Evolutionary conservation across 2,113 vertebrate genomes (phyloP), one percentile per base, ranked within the genome.

Genomic region (Parotia lawesii): DNA sequence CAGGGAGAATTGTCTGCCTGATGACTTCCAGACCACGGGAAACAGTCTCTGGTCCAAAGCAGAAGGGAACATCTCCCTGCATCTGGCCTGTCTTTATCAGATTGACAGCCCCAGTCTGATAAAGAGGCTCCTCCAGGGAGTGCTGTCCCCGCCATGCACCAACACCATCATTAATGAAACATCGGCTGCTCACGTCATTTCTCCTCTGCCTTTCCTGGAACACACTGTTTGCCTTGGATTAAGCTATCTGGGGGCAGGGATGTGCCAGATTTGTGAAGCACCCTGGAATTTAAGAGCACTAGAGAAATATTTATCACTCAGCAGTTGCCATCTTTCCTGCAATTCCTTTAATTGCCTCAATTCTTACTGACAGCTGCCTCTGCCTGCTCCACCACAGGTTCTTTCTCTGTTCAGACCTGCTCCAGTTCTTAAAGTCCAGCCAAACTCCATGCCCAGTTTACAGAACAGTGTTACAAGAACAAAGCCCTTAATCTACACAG

Each of bases 251-350:
- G 77, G 77, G 93, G 23, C 77, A 94, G 66, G 50, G 62, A 88
- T 35, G 28, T 84, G 83, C 44, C 54, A 38, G 38, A 38, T 82
- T 53, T 77, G 70, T 54, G 77, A 87, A 80, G 84, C 69, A 90
- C 60, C 15, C 90, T 80, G 76, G 53, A 81, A 86, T 28, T 71
- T 64, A 67, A 62, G 38, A 86, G 86, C 65, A 62, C 88, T 77
- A 42, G 44, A 95, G 73, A 92, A 93, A 69, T 90, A 94, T 80
- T 86, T 80, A 96, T 93, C 88, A 78, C 65, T 40, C 65, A 40
- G 61, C 60, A 85, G 78, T 27, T 79, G 66, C 47, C 74, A 50
- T 25, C 47, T 58, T 83, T 31, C 33, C 70, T 57, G 47, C 66
- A 67, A 69, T 79, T 85, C 73, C 35, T 95, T 85, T 93, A 75